phyloP scores from a whole-genome alignment of 2,888 invertebrate genomes.

The Heliconius cydno region DNA sequence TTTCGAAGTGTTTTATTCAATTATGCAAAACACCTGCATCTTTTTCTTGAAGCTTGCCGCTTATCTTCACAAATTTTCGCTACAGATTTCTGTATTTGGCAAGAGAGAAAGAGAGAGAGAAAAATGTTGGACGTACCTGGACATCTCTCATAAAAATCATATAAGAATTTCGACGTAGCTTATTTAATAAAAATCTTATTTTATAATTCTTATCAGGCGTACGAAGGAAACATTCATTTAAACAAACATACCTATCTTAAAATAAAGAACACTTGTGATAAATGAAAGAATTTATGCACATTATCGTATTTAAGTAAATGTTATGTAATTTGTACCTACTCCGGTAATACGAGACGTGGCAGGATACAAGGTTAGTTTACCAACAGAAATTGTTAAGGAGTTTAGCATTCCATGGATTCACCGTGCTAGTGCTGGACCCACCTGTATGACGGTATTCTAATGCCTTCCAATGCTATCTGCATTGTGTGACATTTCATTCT shows the following conservation, averaged over 20 bases:
- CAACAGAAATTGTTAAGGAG: too few species aligned
- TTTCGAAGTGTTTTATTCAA: background rate
- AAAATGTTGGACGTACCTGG: too few species aligned
- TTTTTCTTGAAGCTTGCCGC: background rate
- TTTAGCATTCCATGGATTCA: too few species aligned
- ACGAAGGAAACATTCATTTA: background rate
- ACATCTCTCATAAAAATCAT: too few species aligned
- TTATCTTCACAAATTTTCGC: background rate
- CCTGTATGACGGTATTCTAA: too few species aligned
- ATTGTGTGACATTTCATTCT: too few species aligned
- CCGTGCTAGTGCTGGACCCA: too few species aligned
- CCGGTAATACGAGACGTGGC: too few species aligned
- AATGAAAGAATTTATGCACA: background rate
- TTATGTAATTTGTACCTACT: background rate
- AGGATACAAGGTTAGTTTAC: too few species aligned
- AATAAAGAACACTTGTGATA: background rate
- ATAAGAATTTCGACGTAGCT: background rate
- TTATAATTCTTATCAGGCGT: background rate
- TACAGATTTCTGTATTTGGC: background rate
- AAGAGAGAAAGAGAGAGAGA: too few species aligned
- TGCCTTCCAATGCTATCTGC: too few species aligned
- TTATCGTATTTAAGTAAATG: background rate
- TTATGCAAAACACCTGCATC: background rate
- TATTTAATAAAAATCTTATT: background rate
- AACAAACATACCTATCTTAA: background rate